Evolutionary conservation across 2,113 vertebrate genomes (phyloP).

Genomic region (Canis aureus): DNA sequence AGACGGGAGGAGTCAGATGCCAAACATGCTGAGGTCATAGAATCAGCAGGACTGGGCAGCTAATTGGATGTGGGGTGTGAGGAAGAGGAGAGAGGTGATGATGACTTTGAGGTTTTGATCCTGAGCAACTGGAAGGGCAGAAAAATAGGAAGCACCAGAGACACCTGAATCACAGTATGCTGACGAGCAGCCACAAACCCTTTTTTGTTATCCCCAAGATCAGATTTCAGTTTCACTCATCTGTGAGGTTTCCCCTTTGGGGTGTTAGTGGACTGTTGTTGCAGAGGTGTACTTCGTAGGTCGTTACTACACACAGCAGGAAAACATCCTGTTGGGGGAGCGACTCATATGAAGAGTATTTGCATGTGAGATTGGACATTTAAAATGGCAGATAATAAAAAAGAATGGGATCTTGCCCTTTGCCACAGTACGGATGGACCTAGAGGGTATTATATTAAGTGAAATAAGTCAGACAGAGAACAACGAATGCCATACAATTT

Average conservation of each 20-base stretch:
- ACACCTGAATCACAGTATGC: not conserved
- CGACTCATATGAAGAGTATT: not conserved
- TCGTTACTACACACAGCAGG: conserved; percentile 9
- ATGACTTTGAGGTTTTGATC: conserved; percentile 64
- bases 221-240: not conserved
- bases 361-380: not conserved
- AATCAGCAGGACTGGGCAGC: conserved; percentile 35
- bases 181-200: not conserved
- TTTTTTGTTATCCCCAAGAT: conserved; percentile 39
- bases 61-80: conserved; percentile 53
- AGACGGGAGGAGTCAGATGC: conserved; percentile 53
- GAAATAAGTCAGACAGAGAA: not conserved
- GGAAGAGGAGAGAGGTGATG: conserved; percentile 35
- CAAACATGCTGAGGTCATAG: conserved; percentile 44
- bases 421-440: not conserved
- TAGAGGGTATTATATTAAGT: not conserved
- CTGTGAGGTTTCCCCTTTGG: not conserved
- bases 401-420: not conserved
- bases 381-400: not conserved
- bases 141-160: not conserved
- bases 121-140: not conserved
- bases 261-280: not conserved
- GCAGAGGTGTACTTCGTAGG: not conserved
- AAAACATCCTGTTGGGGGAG: not conserved
- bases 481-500: not conserved